A percentile compares a stretch with the other conserved stretches of the same genome.
Evolutionary conservation across 2,113 vertebrate genomes (phyloP).

Genomic region (Alligator mississippiensis): DNA sequence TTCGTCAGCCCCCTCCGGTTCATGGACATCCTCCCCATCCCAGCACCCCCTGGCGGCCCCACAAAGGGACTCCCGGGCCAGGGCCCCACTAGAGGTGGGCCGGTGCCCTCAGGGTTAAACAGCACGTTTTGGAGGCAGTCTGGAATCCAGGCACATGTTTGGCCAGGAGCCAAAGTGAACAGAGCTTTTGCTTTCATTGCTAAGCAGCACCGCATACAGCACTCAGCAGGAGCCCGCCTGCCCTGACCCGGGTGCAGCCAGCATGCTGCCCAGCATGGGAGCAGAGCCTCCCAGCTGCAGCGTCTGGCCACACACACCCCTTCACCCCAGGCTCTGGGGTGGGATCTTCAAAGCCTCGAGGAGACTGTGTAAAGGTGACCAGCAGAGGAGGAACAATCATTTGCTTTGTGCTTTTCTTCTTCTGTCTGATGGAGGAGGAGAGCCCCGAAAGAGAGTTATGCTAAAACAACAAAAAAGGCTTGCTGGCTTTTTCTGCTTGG

Average conservation of each 20-base stretch:
- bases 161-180: background rate
- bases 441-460: background rate
- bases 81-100: background rate
- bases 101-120: background rate
- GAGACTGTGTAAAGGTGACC: too few species aligned
- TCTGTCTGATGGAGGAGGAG: background rate
- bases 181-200: background rate
- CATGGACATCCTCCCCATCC: too few species aligned
- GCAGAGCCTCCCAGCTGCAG: too few species aligned
- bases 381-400: background rate
- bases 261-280: background rate
- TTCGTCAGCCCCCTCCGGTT: too few species aligned
- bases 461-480: background rate
- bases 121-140: background rate
- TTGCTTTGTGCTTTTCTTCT: background rate
- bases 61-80: background rate
- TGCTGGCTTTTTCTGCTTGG: background rate
- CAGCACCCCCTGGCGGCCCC: background rate
- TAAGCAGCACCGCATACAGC: background rate
- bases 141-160: background rate
- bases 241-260: background rate
- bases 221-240: background rate
- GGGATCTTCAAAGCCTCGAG: too few species aligned
- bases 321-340: too few species aligned
- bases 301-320: background rate